Conservation (phyloP, 2,888 invertebrate species). For the Dorcus parallelipipedus region DNA sequence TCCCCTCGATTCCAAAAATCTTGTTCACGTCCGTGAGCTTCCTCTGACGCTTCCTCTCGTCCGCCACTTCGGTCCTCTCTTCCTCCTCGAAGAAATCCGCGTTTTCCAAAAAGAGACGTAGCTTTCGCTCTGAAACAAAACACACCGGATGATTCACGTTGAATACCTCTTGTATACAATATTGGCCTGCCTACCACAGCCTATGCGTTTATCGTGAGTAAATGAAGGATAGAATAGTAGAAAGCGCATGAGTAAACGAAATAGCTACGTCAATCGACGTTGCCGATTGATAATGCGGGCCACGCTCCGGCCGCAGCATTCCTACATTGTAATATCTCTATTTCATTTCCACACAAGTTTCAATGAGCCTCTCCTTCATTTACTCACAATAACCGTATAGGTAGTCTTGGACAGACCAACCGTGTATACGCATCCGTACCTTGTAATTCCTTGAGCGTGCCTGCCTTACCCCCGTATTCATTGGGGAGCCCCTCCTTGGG, state of each 20-base stretch:
- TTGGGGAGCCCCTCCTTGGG: constrained; percentile 10
- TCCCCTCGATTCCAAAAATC: constrained; percentile 21
- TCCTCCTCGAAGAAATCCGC: constrained; percentile 49
- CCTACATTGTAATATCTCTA: too few species aligned
- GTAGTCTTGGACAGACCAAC: too few species aligned
- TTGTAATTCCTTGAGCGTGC: constrained; percentile 5
- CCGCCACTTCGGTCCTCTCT: constrained; percentile 50
- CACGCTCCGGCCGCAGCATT: too few species aligned
- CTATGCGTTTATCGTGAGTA: too few species aligned
- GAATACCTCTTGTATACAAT: neutral
- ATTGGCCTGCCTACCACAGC: too few species aligned
- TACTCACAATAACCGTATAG: too few species aligned
- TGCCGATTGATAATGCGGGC: too few species aligned
- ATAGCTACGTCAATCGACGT: too few species aligned
- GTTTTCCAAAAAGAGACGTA: constrained; percentile 23
- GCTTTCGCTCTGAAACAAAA: neutral
- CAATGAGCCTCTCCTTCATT: too few species aligned
- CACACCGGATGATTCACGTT: neutral
- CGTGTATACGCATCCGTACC: neutral
- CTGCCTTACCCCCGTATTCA: constrained; percentile 15
- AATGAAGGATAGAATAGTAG: too few species aligned
- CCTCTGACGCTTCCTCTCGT: constrained; percentile 21
- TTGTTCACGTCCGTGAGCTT: constrained; percentile 18
- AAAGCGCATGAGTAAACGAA: too few species aligned
- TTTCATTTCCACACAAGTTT: too few species aligned